Evolutionary conservation across 1,140 invertebrate genomes (phyloP).

Genomic region (Lepidurus arcticus): DNA sequence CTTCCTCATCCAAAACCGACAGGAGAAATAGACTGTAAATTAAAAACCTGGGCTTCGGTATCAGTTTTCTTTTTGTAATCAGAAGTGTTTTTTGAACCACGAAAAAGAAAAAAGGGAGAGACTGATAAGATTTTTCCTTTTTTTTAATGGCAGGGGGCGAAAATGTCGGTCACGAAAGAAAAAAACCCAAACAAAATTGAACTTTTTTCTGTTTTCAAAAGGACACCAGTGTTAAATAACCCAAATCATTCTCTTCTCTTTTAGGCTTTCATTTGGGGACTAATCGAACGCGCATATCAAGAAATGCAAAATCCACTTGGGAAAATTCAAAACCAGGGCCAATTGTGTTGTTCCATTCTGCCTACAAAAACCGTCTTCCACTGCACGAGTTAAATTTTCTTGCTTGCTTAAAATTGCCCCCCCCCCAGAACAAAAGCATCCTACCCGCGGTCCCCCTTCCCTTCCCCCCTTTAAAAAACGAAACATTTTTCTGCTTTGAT

Average conservation of each 20-base stretch:
- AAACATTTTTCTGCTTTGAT: background rate
- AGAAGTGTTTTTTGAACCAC: background rate
- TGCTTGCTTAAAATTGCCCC: background rate
- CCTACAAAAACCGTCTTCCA: background rate
- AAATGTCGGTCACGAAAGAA: background rate
- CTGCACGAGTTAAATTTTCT: background rate
- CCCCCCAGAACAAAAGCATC: background rate
- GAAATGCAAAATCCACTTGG: background rate
- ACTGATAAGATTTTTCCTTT: background rate
- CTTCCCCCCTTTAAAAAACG: background rate
- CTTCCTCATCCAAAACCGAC: conserved; percentile 9
- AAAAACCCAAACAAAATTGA: background rate
- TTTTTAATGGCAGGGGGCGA: background rate
- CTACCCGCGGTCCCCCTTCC: background rate
- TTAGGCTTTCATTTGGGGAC: background rate
- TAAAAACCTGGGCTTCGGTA: background rate
- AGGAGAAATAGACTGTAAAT: conserved; percentile 22
- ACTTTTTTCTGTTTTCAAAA: background rate
- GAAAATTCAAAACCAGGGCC: too few species aligned
- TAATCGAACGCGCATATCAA: background rate
- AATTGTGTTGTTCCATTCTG: background rate
- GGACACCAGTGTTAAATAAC: conserved; percentile 11
- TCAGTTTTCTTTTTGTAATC: background rate
- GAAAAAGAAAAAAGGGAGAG: background rate
- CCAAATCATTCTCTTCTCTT: background rate